Evolutionary conservation across 1,140 invertebrate genomes (phyloP).

Genomic region (Drosophila mauritiana): DNA sequence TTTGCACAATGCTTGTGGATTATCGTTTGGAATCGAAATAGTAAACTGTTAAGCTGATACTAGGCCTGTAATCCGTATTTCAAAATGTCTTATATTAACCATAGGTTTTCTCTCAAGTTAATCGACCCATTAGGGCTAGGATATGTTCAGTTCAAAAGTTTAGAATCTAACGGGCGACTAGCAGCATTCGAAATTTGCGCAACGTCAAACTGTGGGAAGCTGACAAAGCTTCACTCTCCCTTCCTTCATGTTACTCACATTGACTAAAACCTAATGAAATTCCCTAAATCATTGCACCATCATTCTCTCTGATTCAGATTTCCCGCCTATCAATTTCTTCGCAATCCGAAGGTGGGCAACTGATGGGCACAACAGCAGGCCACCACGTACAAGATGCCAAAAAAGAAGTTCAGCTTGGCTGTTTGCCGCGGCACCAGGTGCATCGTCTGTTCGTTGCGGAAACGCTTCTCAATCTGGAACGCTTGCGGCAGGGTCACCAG

Average conservation of each 20-base stretch:
- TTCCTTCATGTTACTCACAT: slow-evolving; percentile 25
- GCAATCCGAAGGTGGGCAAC: slow-evolving; percentile 85
- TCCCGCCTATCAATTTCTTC: slow-evolving; percentile 46
- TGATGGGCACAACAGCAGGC: slow-evolving; percentile 88
- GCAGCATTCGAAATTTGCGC: slow-evolving; percentile 60
- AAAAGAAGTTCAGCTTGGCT: slow-evolving; percentile 95
- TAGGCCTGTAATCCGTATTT: not conserved
- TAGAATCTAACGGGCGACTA: slow-evolving; percentile 58
- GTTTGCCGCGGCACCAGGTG: slow-evolving; percentile 93
- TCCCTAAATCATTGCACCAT: slow-evolving; percentile 71
- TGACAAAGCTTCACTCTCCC: slow-evolving; percentile 28
- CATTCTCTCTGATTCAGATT: slow-evolving; percentile 19
- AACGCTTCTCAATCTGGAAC: slow-evolving; percentile 95
- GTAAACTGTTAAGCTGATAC: not conserved
- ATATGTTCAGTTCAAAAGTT: slow-evolving; percentile 70
- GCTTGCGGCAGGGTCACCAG: slow-evolving; percentile 93
- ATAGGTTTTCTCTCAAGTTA: slow-evolving; percentile 6
- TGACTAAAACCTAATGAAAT: slow-evolving; percentile 65
- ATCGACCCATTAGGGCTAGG: slow-evolving; percentile 33
- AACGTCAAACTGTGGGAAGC: slow-evolving; percentile 45
- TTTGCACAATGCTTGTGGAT: not conserved
- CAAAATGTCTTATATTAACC: not conserved
- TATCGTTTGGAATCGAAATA: not conserved
- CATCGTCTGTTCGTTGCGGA: slow-evolving; percentile 91
- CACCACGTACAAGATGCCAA: slow-evolving; percentile 95